Percentiles rank a stretch among this genome's conserved stretches.
Conservation (phyloP, 2,797 vertebrate species). For the Crocidura indochinensis region DNA sequence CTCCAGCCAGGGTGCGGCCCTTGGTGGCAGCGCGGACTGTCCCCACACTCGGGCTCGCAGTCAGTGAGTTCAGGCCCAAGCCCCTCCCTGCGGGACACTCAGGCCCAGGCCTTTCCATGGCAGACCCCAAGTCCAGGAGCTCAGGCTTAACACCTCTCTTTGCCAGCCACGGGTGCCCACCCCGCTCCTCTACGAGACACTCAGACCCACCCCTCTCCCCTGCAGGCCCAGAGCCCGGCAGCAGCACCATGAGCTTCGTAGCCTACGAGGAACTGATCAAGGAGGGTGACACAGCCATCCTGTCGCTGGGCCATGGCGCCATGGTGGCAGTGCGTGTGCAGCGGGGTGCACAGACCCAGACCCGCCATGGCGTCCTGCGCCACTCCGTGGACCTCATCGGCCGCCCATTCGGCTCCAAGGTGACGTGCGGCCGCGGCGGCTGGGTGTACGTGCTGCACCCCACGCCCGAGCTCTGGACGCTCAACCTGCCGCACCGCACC, state of each 20-base stretch:
- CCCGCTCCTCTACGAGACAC: neutral
- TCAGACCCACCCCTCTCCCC: neutral
- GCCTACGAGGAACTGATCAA: constrained; percentile 94
- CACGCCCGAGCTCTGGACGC: constrained; percentile 97
- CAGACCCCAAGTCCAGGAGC: no score
- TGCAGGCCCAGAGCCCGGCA: neutral
- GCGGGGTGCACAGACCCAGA: constrained; percentile 96
- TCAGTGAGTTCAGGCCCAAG: no score
- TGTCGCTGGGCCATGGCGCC: constrained; percentile 95
- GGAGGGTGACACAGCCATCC: constrained; percentile 96
- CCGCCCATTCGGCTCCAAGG: constrained; percentile 95
- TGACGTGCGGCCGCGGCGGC: constrained; percentile 97
- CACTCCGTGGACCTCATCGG: constrained; percentile 97
- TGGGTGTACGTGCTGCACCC: constrained; percentile 98
- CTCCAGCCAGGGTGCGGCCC: no score
- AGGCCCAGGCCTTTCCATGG: no score
- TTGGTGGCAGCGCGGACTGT: no score
- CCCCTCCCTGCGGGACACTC: no score
- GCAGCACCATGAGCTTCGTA: constrained; percentile 95
- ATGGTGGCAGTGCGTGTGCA: constrained; percentile 96
- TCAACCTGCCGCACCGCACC: constrained; percentile 96
- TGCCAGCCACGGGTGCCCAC: no score
- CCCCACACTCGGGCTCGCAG: no score
- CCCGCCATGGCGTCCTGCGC: constrained; percentile 96
- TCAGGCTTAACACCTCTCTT: no score